A percentile compares a stretch with the other conserved stretches of the same genome.
phyloP scores from a whole-genome alignment of 2,113 vertebrate genomes.

The Melanerpes aurifrons region DNA sequence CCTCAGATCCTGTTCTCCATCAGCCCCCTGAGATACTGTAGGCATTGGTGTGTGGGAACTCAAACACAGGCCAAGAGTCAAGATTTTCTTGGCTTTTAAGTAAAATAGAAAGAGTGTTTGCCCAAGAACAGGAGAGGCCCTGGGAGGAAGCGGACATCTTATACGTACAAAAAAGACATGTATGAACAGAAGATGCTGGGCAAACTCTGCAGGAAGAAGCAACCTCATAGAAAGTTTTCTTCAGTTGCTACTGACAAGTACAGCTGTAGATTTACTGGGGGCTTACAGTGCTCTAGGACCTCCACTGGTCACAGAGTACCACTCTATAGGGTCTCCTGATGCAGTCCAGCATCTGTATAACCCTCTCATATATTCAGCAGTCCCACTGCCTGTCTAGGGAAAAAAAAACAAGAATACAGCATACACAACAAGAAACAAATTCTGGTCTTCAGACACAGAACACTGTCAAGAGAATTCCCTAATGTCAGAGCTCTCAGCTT shows the following conservation, averaged over 20 bases:
- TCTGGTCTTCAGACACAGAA: not conserved
- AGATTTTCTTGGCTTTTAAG: constrained; percentile 36
- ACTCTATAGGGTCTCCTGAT: not conserved
- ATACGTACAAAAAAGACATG: not conserved
- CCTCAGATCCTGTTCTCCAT: constrained; percentile 32
- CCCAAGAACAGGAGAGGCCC: constrained; percentile 5
- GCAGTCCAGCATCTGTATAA: not conserved
- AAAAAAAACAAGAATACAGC: not conserved
- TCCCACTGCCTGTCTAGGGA: not conserved
- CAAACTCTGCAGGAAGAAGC: not conserved
- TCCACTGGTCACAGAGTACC: not conserved
- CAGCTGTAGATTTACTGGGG: not conserved
- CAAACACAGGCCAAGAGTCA: constrained; percentile 36
- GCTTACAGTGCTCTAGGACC: not conserved
- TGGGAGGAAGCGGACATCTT: not conserved
- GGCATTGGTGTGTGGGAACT: constrained; percentile 28
- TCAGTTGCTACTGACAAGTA: not conserved
- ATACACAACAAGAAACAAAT: fast-evolving
- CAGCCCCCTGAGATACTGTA: constrained; percentile 4
- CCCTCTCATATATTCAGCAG: not conserved
- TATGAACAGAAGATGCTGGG: not conserved
- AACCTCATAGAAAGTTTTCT: not conserved
- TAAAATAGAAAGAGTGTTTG: constrained; percentile 50
- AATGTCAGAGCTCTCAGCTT: fast-evolving
- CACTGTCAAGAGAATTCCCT: not conserved